Percentiles rank a stretch among this genome's conserved stretches.
Conservation (phyloP, 1,140 invertebrate species). For the Conus betulinus region DNA sequence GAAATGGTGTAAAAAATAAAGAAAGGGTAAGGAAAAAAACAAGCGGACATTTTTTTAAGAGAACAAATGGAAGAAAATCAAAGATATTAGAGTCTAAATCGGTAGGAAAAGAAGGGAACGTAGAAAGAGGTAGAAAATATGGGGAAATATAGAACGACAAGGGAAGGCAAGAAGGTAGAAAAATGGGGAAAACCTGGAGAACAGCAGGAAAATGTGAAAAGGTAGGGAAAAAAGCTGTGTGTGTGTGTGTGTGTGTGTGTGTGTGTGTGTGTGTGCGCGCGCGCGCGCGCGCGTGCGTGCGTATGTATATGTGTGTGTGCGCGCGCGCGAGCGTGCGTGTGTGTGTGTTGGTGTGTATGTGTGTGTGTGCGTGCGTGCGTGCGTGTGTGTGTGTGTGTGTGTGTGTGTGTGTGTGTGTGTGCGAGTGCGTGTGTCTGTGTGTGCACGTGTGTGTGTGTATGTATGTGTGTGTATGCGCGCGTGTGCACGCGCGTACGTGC, state of each 20-base stretch:
- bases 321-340: background rate
- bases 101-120: too few relatives aligned
- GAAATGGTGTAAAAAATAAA: too few relatives aligned
- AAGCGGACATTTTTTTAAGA: too few relatives aligned
- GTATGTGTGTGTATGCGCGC: background rate
- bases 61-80: too few relatives aligned
- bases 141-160: background rate
- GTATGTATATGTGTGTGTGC: background rate
- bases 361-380: background rate
- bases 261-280: background rate
- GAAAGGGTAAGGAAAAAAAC: too few relatives aligned
- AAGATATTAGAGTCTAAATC: too few relatives aligned
- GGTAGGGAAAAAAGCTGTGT: background rate
- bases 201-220: too few relatives aligned
- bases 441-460: background rate
- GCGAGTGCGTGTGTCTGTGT: background rate
- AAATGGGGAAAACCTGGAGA: background rate
- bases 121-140: too few relatives aligned
- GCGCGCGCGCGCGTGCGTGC: background rate
- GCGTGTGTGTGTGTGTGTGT: background rate
- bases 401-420: background rate
- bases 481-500: background rate
- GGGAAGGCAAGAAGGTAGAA: background rate
- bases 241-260: background rate
- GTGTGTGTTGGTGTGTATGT: slow-evolving; percentile 1